phyloP scores from a whole-genome alignment of 2,113 vertebrate species.

The Saccopteryx leptura region DNA sequence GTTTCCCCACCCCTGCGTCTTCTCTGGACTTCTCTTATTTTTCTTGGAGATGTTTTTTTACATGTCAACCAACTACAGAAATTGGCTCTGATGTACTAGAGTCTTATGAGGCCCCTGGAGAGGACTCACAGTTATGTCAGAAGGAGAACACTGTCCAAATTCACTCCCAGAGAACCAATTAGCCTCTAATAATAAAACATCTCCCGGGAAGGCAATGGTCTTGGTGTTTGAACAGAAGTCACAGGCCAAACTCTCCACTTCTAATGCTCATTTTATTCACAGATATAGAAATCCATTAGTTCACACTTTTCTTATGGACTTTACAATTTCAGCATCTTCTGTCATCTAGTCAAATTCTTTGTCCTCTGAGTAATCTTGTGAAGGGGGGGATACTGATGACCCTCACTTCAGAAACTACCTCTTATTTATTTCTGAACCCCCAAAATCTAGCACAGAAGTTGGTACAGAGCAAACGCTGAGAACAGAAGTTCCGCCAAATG shows the following conservation, averaged over 20 bases:
- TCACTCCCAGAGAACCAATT: slow-evolving; percentile 63
- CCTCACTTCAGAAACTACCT: neutral
- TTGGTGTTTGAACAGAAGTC: slow-evolving; percentile 57
- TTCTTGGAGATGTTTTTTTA: slow-evolving; percentile 79
- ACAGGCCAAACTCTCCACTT: neutral
- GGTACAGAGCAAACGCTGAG: neutral
- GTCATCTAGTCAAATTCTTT: neutral
- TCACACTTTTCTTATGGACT: neutral
- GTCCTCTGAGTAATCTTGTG: neutral
- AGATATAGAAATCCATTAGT: slow-evolving; percentile 64
- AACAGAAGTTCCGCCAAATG: neutral
- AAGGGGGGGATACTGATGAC: neutral
- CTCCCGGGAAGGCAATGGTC: slow-evolving; percentile 36
- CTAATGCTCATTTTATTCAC: slow-evolving; percentile 10
- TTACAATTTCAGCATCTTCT: neutral
- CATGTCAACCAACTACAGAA: slow-evolving; percentile 64
- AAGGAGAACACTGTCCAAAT: slow-evolving; percentile 43
- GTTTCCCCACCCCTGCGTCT: neutral
- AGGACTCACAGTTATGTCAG: slow-evolving; percentile 46
- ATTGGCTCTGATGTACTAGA: slow-evolving; percentile 36
- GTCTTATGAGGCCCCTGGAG: slow-evolving; percentile 56
- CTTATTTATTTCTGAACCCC: neutral
- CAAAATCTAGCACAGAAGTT: neutral
- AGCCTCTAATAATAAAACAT: slow-evolving; percentile 68
- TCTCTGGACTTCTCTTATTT: slow-evolving; percentile 77